Conservation (phyloP, 1,140 invertebrate genomes). For the Drosophila burlai region DNA sequence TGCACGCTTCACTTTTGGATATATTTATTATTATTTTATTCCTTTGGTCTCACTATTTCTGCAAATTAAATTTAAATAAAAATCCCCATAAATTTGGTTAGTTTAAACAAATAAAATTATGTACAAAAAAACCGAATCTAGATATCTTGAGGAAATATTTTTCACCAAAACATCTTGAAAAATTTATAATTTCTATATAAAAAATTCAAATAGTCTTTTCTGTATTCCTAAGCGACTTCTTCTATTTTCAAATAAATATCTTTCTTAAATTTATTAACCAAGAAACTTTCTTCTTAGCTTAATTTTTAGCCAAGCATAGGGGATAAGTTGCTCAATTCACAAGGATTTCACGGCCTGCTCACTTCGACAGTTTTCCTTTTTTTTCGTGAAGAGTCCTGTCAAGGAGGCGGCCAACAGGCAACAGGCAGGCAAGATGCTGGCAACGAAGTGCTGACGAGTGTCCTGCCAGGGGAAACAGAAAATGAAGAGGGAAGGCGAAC, state of each 20-base stretch:
- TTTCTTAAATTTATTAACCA: neutral
- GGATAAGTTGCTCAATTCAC: slow-evolving; percentile 5
- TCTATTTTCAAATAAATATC: neutral
- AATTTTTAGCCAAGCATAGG: neutral
- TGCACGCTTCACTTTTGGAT: neutral
- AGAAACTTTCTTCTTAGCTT: neutral
- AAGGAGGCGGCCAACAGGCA: slow-evolving; percentile 29
- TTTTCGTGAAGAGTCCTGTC: slow-evolving; percentile 19
- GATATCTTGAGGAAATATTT: too few species aligned
- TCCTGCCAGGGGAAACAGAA: slow-evolving; percentile 27
- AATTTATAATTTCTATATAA: too few species aligned
- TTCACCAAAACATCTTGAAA: too few species aligned
- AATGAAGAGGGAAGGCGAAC: slow-evolving; percentile 1
- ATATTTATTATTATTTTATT: neutral
- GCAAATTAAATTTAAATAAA: too few species aligned
- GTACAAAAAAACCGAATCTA: too few species aligned
- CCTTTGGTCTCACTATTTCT: too few species aligned
- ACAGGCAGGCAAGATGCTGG: slow-evolving; percentile 17
- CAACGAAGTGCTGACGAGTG: slow-evolving; percentile 56
- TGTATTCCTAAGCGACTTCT: neutral
- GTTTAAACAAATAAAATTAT: too few species aligned
- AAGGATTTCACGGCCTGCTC: slow-evolving; percentile 13
- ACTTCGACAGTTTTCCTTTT: slow-evolving; percentile 10
- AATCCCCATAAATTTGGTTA: too few species aligned
- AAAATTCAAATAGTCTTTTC: too few species aligned